These are phyloP conservation scores for Ganaspis brasiliensis DNA, from an alignment of 2,888 invertebrate species.

Conservation along the genomic window DNA sequence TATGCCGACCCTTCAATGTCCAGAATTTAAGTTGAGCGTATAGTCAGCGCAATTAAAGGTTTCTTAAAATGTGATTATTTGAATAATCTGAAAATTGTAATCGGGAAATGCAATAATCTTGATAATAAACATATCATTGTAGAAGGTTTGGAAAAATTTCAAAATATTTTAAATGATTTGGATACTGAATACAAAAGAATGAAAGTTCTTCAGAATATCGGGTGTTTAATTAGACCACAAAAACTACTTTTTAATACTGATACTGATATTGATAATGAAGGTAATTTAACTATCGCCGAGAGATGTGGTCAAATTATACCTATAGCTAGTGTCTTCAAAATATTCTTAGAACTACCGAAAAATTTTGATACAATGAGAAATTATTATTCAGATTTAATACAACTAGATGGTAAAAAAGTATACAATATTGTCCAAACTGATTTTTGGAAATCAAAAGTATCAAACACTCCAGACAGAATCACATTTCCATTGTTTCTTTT, in stretches of 20 bases:
- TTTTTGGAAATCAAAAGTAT: background rate
- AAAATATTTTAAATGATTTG: slow-evolving; percentile 20
- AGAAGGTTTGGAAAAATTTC: slow-evolving; percentile 27
- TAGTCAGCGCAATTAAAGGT: slow-evolving; percentile 4
- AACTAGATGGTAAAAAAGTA: background rate
- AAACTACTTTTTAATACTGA: too few relatives aligned
- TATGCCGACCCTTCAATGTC: background rate
- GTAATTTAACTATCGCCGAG: background rate
- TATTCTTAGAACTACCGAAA: background rate
- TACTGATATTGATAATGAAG: background rate
- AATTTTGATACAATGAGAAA: background rate
- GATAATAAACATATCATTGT: background rate
- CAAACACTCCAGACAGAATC: background rate
- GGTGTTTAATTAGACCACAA: too few relatives aligned
- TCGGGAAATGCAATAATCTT: background rate
- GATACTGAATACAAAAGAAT: slow-evolving; percentile 14
- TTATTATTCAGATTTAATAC: background rate
- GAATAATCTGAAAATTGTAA: slow-evolving; percentile 19
- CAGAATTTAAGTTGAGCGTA: slow-evolving; percentile 19
- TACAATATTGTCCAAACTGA: background rate
- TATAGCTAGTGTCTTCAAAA: background rate
- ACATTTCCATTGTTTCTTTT: slow-evolving; percentile 17
- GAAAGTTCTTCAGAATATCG: background rate
- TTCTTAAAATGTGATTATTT: slow-evolving; percentile 37
- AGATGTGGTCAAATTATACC: background rate